Base-by-base conservation (phyloP, 2,113 vertebrate genomes). In the Eptesicus fuscus region DNA sequence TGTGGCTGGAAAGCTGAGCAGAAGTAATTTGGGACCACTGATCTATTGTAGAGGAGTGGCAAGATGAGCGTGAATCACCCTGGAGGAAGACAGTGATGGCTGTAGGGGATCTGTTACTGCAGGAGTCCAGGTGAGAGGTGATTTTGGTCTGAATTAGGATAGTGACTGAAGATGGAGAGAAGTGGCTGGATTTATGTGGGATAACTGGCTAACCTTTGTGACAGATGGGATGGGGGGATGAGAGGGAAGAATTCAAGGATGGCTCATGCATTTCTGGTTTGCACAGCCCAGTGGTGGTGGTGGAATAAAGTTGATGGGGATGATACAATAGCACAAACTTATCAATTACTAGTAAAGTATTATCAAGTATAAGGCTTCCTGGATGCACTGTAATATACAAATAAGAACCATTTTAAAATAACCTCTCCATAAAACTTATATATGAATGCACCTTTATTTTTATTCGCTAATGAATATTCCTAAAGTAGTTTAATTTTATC, bases 401-500 rank as follows among this genome's bases (percentile, higher is more conserved):
- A 51, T 69, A 74, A 63, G 18, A 96, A 74, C 5, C 14, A 90
- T 47, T 95, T 88, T 77, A 4, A 93, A 87, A 79, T 59, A 87
- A 56, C 23, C 8, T 90, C 47, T 63, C 44, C 4, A 69, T 53
- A 2, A 79, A 18, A 47, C 18, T 86, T 85, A 76, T 1, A 12
- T 37, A 40, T 67, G 10, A 89, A 74, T 86, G 63, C 2, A 40
- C 1, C 14, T 76, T 37, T 74, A 77, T n/a, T 88, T 82, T 82
- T 59, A 40, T 88, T 3, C 82, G 11, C 8, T 83, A 73, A 63
- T 61, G 11, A n/a, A 11, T 90, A 80, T 69, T 65, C 5, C 0
- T 95, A 88, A 4, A 79, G 30, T 32, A n/a, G 3, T 95, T 91
- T 92, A 67, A 80, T n/a, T 53, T 89, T 90, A 83, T 61, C 20